Evolutionary conservation across 2,888 invertebrate genomes (phyloP).

Genomic region (Apamea epomidion): DNA sequence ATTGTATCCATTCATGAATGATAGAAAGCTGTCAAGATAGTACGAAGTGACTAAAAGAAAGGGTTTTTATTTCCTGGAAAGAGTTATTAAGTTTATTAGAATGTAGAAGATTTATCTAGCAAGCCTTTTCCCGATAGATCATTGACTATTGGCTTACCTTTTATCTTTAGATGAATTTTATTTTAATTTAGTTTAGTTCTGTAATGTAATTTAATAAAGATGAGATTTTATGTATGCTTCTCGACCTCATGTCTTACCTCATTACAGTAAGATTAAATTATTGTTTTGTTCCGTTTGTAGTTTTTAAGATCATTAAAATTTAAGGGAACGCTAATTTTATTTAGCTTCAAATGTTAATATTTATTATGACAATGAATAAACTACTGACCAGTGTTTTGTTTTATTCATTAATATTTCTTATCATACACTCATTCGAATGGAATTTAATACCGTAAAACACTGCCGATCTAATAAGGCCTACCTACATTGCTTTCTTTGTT

Average conservation of each 20-base stretch:
- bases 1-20: not conserved
- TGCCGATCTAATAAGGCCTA: conserved; percentile 35
- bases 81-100: conserved; percentile 21
- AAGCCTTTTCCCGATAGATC: conserved; percentile 25
- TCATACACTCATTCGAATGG: not conserved
- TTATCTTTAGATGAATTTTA: not conserved
- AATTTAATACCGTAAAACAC: conserved; percentile 16
- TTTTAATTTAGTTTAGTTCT: not conserved
- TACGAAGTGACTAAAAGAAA: conserved; percentile 12
- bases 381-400: conserved; percentile 26
- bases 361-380: conserved; percentile 21
- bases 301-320: not conserved
- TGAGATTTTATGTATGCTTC: not conserved
- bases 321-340: not conserved
- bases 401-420: conserved; percentile 35
- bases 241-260: conserved; percentile 51
- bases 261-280: conserved; percentile 35
- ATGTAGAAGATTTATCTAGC: conserved; percentile 14
- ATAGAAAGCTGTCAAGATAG: not conserved
- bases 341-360: not conserved
- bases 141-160: conserved; percentile 21
- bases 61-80: conserved; percentile 12
- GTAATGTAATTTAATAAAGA: not conserved
- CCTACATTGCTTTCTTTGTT: conserved; percentile 50
- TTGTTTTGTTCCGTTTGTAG: not conserved